Conservation (phyloP, 2,888 invertebrate genomes). For the Coenonympha arcania region DNA sequence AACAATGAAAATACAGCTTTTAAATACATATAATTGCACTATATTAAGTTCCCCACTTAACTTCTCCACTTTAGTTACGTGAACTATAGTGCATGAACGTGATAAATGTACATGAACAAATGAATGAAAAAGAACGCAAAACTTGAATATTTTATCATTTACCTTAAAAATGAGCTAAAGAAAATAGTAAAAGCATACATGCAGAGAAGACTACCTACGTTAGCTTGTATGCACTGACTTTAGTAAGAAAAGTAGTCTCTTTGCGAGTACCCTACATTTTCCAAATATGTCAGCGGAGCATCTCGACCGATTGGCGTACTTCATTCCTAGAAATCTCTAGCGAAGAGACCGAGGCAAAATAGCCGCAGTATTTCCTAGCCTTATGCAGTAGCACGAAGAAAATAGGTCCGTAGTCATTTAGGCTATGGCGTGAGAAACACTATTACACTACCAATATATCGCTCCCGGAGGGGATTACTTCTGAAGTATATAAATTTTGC, state of each 20-base stretch:
- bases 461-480: neutral
- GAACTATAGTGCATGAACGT: too few species aligned
- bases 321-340: conserved; percentile 20
- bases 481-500: neutral
- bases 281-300: conserved; percentile 19
- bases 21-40: neutral
- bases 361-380: neutral
- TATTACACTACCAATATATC: neutral
- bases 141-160: too few species aligned
- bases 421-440: neutral
- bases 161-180: too few species aligned
- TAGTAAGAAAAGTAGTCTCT: conserved; percentile 8
- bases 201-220: too few species aligned
- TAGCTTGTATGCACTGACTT: neutral
- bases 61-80: neutral
- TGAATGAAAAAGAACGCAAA: too few species aligned
- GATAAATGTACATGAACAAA: too few species aligned
- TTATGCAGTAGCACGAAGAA: neutral
- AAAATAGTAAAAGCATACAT: too few species aligned
- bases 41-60: neutral
- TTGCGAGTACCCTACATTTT: conserved; percentile 14
- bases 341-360: conserved; percentile 4
- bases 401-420: conserved; percentile 8
- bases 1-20: conserved; percentile 32
- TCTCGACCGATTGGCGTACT: conserved; percentile 17